These are phyloP conservation scores for Leiothrix lutea DNA, from an alignment of 2,113 vertebrate genomes.

Conservation along the genomic window DNA sequence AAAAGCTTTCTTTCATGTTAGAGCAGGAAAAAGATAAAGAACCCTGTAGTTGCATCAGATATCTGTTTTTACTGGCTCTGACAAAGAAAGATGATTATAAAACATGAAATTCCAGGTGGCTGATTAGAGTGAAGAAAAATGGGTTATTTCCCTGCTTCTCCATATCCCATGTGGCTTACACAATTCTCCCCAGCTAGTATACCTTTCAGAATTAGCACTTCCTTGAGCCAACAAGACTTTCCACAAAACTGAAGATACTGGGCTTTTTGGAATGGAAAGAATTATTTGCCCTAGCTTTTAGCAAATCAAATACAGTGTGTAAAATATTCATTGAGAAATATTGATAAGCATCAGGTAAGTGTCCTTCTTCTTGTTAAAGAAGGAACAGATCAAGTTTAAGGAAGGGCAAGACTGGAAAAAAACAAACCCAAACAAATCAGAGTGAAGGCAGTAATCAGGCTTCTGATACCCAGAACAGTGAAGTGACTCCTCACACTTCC, in stretches of 20 bases:
- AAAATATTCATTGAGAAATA: not conserved
- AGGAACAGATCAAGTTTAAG: not conserved
- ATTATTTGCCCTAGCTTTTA: not conserved
- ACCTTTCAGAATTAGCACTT: not conserved
- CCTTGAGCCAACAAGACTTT: not conserved
- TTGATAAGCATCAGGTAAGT: not conserved
- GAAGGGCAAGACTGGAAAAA: not conserved
- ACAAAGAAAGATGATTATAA: not conserved
- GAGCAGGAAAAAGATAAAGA: not conserved
- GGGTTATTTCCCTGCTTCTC: not conserved
- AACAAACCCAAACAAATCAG: not conserved
- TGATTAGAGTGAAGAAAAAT: not conserved
- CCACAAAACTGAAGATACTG: not conserved
- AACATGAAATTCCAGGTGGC: not conserved
- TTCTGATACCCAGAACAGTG: not conserved
- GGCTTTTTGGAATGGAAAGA: not conserved
- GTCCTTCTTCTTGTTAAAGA: not conserved
- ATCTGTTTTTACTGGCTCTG: not conserved
- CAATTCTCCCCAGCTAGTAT: not conserved
- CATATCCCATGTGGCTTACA: not conserved
- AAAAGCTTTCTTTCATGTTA: not conserved
- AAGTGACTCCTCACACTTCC: not conserved
- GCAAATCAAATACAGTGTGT: not conserved
- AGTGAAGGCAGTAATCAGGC: not conserved
- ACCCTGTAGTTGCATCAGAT: not conserved